Evolutionary conservation across 2,113 vertebrate species (phyloP).

Genomic region (Oophaga pumilio): DNA sequence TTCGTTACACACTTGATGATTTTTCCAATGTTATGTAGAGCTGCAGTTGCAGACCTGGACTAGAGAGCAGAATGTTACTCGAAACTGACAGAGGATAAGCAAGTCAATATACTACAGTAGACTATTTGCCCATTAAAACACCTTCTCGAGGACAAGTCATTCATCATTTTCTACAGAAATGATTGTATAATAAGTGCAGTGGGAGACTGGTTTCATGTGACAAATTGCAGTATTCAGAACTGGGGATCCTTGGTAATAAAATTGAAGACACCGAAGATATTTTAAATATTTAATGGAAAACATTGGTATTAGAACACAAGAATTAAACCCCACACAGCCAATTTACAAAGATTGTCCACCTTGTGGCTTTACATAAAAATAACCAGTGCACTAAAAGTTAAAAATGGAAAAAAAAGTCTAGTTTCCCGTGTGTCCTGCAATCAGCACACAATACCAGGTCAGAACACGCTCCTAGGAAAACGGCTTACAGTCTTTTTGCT

Average conservation of each 20-base stretch:
- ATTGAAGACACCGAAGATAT: not conserved
- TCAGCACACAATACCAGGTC: not conserved
- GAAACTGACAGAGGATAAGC: no score
- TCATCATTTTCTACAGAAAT: no score
- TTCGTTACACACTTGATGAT: no score
- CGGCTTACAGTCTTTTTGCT: not conserved
- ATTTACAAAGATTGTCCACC: conserved; percentile 31
- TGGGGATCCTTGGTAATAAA: not conserved
- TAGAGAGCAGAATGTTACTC: no score
- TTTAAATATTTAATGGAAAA: conserved; percentile 55
- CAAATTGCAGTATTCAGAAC: no score
- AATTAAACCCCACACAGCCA: conserved; percentile 1
- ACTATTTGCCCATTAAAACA: no score
- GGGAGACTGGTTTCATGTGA: no score
- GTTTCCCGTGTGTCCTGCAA: not conserved
- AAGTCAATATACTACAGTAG: no score
- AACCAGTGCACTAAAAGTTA: conserved; percentile 23
- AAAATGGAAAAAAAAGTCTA: not conserved
- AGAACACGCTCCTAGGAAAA: conserved; percentile 26
- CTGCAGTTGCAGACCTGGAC: no score
- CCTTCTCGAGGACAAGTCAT: no score
- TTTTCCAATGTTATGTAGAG: no score
- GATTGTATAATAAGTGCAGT: no score
- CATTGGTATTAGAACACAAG: conserved; percentile 16
- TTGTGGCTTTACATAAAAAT: conserved; percentile 42